Evolutionary conservation across 2,888 invertebrate species (phyloP), one percentile per base, ranked within the genome.

Genomic region (Hypercompe scribonia): DNA sequence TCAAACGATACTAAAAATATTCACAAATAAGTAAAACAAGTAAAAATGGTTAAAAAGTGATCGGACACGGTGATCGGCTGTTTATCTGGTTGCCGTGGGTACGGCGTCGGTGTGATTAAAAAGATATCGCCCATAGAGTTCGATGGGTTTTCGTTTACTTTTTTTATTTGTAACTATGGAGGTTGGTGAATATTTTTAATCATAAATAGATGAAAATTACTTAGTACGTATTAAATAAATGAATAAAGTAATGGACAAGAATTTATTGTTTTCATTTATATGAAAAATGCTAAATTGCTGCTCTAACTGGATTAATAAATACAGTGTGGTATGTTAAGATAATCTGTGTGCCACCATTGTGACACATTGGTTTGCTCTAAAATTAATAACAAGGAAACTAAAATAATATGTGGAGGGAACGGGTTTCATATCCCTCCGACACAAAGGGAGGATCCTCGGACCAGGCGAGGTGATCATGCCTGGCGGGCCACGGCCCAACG

Each of bases 71-170:
- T 79, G 80, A 72, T 61, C 67, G 74, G 78, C 78, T 87, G 87
- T 88, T 88, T 86, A 83, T 78, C 72, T 75, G n/a, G 89, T 88
- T 79, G 81, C 80, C 78, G 71, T 86, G 86, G 88, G 54, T 7
- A 89, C 87, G 82, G 88, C 87, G 87, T 88, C 83, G 71, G 65
- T 66, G 76, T 70, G 67, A 42, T 64, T 65, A 68, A 33, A 65
- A 75, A 71, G 73, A 74, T 61, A 70, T 67, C n/a, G 42, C 28
- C 36, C 54, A 68, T 65, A 70, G 77, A 67, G 58, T 67, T 46
- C 8, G 11, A 33, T 39, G 61, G 7, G 31, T 42, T 18, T 33
- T 10, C 13, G 18, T 28, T 63, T 72, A 63, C 33, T 72, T 72
- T 72, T 54, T 42, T 72, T 31, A 34, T 63, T 42, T 8, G 18